Evolutionary conservation across 2,113 vertebrate genomes (phyloP), one percentile per base, ranked within the genome.

Genomic region (Pao palembangensis): DNA sequence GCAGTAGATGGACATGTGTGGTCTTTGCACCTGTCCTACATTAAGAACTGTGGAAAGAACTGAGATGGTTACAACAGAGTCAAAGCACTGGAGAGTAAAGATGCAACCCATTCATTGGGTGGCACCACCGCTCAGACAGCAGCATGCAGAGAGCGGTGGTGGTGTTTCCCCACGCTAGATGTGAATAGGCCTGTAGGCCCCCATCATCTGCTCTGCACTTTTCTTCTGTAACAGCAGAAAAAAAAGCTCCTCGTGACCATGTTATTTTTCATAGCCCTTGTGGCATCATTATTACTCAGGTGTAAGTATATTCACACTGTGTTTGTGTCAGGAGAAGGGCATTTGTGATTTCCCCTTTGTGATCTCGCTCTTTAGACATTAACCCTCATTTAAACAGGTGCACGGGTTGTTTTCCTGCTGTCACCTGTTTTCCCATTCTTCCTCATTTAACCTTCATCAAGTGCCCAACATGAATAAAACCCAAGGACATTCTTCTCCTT

Each of bases 141-240:
- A 28, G 25, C 34, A 12, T 3, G 34, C 34, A 12, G 34, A 10
- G 34, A 38, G 34, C 8, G 34, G 34, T 3, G 25, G 25, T 28
- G 25, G 34, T 4, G 34, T 38, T 38, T 38, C 11, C 8, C 34
- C 34, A 3, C 34, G 10, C 11, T 12, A 11, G 34, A 1, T 38
- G 34, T 38, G 49, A 21, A 25, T 61, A 65, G 16, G 56, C 64
- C 71, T 51, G 7, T 43, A 55, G 56, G 58, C 41, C 69, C 71
- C 58, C 34, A 41, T 69, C 44, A 52, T 71, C 51, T 56, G 78
- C 31, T 19, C 71, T 70, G 61, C 50, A 74, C 70, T 57, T 75
- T 86, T 79, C 76, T 80, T 82, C 67, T 73, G 74, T 75, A 59
- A 83, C 71, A 80, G 79, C 78, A 85, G 63, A 76, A 86, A 84